phyloP scores from a whole-genome alignment of 2,797 vertebrate species.

The Silurus lanzhouensis region DNA sequence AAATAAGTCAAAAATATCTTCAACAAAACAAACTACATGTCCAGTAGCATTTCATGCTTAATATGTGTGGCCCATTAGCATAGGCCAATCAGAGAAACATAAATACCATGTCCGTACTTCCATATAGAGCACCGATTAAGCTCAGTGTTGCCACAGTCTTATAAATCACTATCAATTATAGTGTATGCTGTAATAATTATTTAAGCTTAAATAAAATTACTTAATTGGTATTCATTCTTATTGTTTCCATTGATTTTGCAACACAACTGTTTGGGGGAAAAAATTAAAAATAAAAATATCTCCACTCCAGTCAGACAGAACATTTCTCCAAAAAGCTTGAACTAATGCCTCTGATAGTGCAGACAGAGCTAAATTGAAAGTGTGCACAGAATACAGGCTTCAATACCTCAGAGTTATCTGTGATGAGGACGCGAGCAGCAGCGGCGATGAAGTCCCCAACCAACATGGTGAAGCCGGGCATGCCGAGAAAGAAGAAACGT shows the following conservation, averaged over 20 bases:
- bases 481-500: slow-evolving; percentile 91
- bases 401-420: slow-evolving; percentile 82
- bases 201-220: slow-evolving; percentile 1
- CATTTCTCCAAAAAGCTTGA: background rate
- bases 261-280: no score
- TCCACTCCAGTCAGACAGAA: no score
- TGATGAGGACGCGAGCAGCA: slow-evolving; percentile 82
- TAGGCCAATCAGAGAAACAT: background rate
- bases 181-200: background rate
- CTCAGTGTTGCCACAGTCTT: background rate
- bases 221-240: background rate
- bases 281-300: no score
- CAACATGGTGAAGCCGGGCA: slow-evolving; percentile 94
- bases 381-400: background rate
- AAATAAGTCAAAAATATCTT: background rate
- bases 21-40: no score
- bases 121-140: background rate
- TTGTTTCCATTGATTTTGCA: background rate
- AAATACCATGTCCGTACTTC: background rate
- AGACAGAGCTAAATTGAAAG: background rate
- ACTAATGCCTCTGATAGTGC: background rate
- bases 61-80: background rate
- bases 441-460: slow-evolving; percentile 90
- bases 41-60: background rate
- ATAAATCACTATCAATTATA: no score